Conservation (phyloP, 2,797 vertebrate species). For the Labeo calbasu region DNA sequence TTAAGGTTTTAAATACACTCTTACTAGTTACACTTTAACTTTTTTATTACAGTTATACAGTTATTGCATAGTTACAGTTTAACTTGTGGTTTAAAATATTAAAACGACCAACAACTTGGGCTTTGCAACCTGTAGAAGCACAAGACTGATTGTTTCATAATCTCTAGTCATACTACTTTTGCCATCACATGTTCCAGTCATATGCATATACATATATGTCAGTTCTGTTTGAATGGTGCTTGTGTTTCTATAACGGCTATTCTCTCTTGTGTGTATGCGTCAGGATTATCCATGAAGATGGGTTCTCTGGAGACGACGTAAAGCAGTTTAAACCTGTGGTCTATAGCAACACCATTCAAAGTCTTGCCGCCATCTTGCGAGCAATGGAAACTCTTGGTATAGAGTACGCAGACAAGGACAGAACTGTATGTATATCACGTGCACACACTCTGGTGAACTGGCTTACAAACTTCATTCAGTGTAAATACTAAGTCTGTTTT, state of each 20-base stretch:
- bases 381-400: conserved; percentile 96
- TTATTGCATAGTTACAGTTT: conserved; percentile 36
- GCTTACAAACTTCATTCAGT: too few relatives aligned
- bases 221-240: conserved; percentile 9
- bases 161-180: background rate
- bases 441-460: background rate
- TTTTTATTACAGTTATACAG: conserved; percentile 31
- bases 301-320: conserved; percentile 96
- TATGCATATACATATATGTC: background rate
- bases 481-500: too few relatives aligned
- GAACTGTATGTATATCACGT: conserved; percentile 83
- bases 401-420: conserved; percentile 92
- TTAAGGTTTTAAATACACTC: conserved; percentile 2
- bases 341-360: conserved; percentile 99
- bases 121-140: background rate
- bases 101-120: background rate
- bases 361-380: conserved; percentile 93
- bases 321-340: conserved; percentile 97
- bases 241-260: conserved; percentile 21
- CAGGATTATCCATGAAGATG: conserved; percentile 99
- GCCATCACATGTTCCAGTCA: background rate
- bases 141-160: conserved; percentile 8
- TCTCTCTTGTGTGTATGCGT: conserved; percentile 58
- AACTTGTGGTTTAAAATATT: conserved; percentile 19
- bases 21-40: conserved; percentile 31